Base-by-base conservation (phyloP, 92 coral and sea anemone genomes). In the Phenganax marumi region DNA sequence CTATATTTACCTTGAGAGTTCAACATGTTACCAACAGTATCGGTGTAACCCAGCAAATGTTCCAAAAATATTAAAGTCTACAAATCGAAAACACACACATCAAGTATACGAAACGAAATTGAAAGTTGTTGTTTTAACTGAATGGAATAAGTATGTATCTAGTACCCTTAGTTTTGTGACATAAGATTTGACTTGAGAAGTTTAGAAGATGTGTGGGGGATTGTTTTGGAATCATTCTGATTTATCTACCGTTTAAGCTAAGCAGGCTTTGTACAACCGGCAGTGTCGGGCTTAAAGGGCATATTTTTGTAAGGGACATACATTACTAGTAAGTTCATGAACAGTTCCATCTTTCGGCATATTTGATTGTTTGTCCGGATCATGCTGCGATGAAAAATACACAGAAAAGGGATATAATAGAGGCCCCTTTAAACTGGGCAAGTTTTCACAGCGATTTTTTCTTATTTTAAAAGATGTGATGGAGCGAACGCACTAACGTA, bases 291-390 rank as follows among this genome's bases (percentile, higher is more conserved):
- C 17, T 56, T 14, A 14, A 56, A 8, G 17, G 2, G 17, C 63
- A 14, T 56, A 1, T 33, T 21, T 56, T 56, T 21, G 22, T 56
- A 24, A 69, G 16, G 50, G 2, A 76, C 98, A 84, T 91, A 95
- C 98, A 76, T 95, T 95, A 73, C 98, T 90, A 50, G 98, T 95
- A 61, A 95, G 88, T 52, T 95, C 98, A 60, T 95, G 98, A 3
- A 95, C 98, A 33, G 97, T 95, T 18, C 98, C 98, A 83, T 95
- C 98, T 50, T 91, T 92, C 3, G 98, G 98, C 98, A 95, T 92
- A 85, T 95, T 95, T 46, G 93, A 93, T 76, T 95, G 98, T 66
- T 95, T 95, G 79, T 92, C 98, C 43, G 98, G 97, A 10, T 91
- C 97, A 24, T 95, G 98, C 98, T 95, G 83, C 10, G 66, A 73